Conservation (phyloP, 2,113 vertebrate genomes). For the Spilogale gracilis region DNA sequence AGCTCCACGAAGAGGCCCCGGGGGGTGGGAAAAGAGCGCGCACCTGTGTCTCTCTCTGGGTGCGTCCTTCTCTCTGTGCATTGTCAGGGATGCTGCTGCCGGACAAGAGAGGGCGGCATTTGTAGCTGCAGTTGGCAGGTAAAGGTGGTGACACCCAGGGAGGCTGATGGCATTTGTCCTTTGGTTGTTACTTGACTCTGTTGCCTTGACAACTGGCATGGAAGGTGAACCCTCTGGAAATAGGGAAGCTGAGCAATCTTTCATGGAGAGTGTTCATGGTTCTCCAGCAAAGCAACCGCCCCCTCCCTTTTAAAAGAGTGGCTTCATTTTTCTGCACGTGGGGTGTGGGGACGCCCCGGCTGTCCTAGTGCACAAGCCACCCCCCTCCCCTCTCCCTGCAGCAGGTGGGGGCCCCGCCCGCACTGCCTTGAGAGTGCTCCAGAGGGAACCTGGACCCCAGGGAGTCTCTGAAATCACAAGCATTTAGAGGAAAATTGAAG, state of each 20-base stretch:
- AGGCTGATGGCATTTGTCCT: conserved; percentile 25
- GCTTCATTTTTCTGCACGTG: not conserved
- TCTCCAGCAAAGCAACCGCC: not conserved
- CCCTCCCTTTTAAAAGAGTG: not conserved
- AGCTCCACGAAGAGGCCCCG: not conserved
- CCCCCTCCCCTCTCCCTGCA: not conserved
- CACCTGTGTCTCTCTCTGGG: not conserved
- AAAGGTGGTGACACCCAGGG: not conserved
- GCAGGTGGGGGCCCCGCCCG: not conserved
- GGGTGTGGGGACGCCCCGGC: not conserved
- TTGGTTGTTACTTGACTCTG: not conserved
- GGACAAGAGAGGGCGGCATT: not conserved
- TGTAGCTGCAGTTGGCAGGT: not conserved
- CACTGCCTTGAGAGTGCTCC: conserved; percentile 45
- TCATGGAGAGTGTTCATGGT: not conserved
- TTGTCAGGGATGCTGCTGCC: not conserved
- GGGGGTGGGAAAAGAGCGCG: not conserved
- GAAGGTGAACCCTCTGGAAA: not conserved
- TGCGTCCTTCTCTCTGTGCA: not conserved
- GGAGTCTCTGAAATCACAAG: conserved; percentile 75
- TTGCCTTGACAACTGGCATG: conserved; percentile 67
- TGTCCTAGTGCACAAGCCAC: not conserved
- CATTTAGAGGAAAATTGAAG: conserved; percentile 74
- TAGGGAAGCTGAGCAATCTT: not conserved
- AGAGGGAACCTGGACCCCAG: conserved; percentile 11